These are phyloP conservation scores for Pachypanchax playfairii DNA, from an alignment of 2,113 vertebrate species.

Conservation along the genomic window DNA sequence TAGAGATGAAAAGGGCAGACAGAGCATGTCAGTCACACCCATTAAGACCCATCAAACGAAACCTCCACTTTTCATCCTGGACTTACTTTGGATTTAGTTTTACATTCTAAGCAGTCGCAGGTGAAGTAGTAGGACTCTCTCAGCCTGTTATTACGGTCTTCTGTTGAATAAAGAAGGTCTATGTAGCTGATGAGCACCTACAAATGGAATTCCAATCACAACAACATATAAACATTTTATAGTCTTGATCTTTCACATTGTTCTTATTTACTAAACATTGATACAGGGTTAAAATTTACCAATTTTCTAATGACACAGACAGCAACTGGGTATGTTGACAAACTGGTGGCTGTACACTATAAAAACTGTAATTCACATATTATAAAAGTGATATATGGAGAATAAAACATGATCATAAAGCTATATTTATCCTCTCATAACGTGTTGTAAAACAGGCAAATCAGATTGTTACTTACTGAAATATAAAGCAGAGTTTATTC, in stretches of 20 bases:
- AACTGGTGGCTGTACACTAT: too few species aligned
- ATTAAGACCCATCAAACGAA: too few species aligned
- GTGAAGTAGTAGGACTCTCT: slow-evolving; percentile 90
- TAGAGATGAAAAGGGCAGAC: slow-evolving; percentile 52
- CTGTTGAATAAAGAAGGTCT: slow-evolving; percentile 92
- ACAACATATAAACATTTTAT: slow-evolving; percentile 15
- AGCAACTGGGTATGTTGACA: background rate
- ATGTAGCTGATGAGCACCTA: slow-evolving; percentile 96
- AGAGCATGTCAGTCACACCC: background rate
- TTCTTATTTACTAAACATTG: too few species aligned
- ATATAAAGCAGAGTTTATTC: too few species aligned
- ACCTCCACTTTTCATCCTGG: background rate
- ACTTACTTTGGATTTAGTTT: slow-evolving; percentile 84
- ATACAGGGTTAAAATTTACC: too few species aligned
- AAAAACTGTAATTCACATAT: too few species aligned
- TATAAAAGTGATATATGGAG: too few species aligned
- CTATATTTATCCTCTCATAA: background rate
- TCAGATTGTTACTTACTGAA: too few species aligned
- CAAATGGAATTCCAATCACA: background rate
- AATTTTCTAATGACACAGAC: background rate
- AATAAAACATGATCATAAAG: too few species aligned
- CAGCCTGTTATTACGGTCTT: slow-evolving; percentile 89
- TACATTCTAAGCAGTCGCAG: slow-evolving; percentile 91
- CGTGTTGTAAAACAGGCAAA: background rate
- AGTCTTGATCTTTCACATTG: background rate